Conservation (phyloP, 2,888 invertebrate species). For the Chymomyza fuscimana region DNA sequence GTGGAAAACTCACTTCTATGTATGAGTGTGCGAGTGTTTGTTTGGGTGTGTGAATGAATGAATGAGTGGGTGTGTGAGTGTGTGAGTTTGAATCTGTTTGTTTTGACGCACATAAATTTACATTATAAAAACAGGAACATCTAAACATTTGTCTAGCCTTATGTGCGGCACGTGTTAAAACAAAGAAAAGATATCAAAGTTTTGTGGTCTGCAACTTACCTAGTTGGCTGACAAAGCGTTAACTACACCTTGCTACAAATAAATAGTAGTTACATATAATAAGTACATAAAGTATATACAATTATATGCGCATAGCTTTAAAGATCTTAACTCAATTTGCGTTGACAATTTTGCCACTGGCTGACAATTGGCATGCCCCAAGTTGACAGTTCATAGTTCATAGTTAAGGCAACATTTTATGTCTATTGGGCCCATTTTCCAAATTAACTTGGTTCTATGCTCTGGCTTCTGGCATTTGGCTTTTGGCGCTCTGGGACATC, state of each 20-base stretch:
- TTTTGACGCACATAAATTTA: slow-evolving; percentile 34
- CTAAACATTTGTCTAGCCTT: neutral
- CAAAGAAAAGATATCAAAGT: neutral
- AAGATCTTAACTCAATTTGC: neutral
- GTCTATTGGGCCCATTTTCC: slow-evolving; percentile 49
- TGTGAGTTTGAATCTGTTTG: neutral
- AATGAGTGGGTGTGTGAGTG: too few relatives aligned
- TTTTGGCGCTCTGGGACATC: neutral
- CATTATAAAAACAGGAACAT: slow-evolving; percentile 20
- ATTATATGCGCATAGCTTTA: neutral
- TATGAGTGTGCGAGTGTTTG: too few relatives aligned
- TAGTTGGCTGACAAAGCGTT: neutral
- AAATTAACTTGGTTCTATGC: slow-evolving; percentile 37
- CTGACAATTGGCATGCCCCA: slow-evolving; percentile 2
- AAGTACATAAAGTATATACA: neutral
- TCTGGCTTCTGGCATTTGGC: neutral
- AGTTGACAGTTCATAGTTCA: neutral
- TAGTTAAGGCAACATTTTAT: slow-evolving; percentile 16
- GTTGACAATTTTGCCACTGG: neutral
- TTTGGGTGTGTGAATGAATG: neutral
- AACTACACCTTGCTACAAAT: neutral
- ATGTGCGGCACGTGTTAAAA: neutral
- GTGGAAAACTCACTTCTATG: too few relatives aligned
- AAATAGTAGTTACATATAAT: neutral
- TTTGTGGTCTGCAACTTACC: neutral